Conservation (phyloP, 2,888 invertebrate genomes). For the Gryllus longicercus region DNA sequence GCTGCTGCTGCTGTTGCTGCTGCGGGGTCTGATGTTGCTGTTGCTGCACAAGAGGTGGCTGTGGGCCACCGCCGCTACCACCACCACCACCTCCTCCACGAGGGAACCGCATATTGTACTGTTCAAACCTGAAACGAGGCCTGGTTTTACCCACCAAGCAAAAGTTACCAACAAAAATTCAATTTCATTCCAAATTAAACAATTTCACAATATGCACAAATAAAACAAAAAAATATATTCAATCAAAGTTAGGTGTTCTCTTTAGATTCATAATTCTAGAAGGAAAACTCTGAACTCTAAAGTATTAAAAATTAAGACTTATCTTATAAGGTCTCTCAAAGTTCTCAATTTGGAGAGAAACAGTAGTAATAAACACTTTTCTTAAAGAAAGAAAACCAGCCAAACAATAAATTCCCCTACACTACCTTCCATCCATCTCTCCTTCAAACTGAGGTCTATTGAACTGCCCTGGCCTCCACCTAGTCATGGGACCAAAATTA, state of each 20-base stretch:
- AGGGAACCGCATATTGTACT: conserved; percentile 2
- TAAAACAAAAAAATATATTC: not conserved
- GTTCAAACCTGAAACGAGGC: conserved; percentile 30
- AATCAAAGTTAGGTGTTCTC: not conserved
- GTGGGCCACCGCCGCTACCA: not conserved
- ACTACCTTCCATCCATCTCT: conserved; percentile 30
- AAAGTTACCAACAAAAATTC: not conserved
- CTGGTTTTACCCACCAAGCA: conserved; percentile 11
- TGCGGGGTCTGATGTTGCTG: not conserved
- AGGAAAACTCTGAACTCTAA: not conserved
- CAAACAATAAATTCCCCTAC: too few relatives aligned
- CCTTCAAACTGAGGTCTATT: conserved; percentile 29
- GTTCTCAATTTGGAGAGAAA: too few relatives aligned
- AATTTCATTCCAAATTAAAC: too few relatives aligned
- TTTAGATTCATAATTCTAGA: not conserved
- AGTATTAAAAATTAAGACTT: too few relatives aligned
- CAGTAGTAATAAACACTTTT: too few relatives aligned
- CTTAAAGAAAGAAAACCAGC: too few relatives aligned
- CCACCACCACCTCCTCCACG: conserved; percentile 20
- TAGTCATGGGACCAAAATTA: conserved; percentile 26
- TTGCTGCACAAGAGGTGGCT: not conserved
- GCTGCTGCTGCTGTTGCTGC: not conserved
- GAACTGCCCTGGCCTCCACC: conserved; percentile 28
- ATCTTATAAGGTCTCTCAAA: too few relatives aligned
- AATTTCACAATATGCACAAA: too few relatives aligned